These are phyloP conservation scores for Lytechinus pictus DNA, from an alignment of 35 echinoderm and acorn worm genomes.

Conservation along the genomic window DNA sequence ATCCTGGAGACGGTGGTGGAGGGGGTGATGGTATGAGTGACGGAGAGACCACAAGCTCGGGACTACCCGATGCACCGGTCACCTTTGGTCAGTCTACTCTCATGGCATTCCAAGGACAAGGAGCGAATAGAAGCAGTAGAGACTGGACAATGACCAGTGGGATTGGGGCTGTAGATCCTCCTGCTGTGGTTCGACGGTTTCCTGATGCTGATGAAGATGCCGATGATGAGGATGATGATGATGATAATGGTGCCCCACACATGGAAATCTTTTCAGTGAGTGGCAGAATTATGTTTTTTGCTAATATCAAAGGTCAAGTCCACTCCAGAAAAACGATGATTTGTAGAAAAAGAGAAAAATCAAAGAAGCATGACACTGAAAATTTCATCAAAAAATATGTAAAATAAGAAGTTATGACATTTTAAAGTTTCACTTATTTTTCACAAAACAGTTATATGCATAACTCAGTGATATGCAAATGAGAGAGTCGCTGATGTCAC, in stretches of 20 bases:
- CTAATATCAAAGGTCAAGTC: no score
- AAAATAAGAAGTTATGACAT: no score
- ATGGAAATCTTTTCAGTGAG: slow-evolving; percentile 21
- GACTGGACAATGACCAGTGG: slow-evolving; percentile 31
- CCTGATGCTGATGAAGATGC: slow-evolving; percentile 25
- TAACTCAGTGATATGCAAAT: no score
- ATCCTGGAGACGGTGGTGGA: slow-evolving; percentile 94
- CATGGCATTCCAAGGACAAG: slow-evolving; percentile 46
- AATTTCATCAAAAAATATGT: no score
- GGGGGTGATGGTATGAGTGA: slow-evolving; percentile 99
- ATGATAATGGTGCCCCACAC: slow-evolving; percentile 14
- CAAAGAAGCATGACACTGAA: no score
- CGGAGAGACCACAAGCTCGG: slow-evolving; percentile 62
- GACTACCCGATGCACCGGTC: background rate
- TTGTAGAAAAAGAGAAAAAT: no score
- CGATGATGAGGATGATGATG: slow-evolving; percentile 40
- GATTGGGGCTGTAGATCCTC: background rate
- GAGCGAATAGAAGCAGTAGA: slow-evolving; percentile 11
- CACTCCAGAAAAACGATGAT: no score
- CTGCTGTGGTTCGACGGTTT: background rate
- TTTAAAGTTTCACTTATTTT: no score
- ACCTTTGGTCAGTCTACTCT: slow-evolving; percentile 26
- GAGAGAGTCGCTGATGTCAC: no score
- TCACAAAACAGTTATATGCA: no score
- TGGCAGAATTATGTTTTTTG: background rate